These are phyloP conservation scores for Drosophila ezoana DNA, from an alignment of 2,888 invertebrate genomes.

Conservation along the genomic window DNA sequence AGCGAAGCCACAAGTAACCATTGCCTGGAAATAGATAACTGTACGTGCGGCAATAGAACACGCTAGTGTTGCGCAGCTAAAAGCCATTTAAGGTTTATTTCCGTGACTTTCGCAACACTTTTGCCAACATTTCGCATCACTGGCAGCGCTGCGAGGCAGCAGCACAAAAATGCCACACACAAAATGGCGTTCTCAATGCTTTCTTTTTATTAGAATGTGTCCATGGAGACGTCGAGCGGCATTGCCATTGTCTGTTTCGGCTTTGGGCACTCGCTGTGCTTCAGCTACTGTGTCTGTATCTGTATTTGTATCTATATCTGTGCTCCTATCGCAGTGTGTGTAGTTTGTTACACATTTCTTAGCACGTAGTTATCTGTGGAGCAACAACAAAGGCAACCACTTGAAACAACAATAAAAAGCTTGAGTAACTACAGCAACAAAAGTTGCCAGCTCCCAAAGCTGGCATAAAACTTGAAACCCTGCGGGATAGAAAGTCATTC, in stretches of 20 bases:
- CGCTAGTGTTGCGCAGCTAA: slow-evolving; percentile 3
- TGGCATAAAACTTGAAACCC: slow-evolving; percentile 57
- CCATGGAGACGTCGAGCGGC: slow-evolving; percentile 72
- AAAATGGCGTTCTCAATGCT: slow-evolving; percentile 71
- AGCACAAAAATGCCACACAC: slow-evolving; percentile 61
- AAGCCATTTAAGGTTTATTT: slow-evolving; percentile 14
- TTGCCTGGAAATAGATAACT: slow-evolving; percentile 1
- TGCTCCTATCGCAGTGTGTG: slow-evolving; percentile 49
- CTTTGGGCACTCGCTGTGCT: slow-evolving; percentile 15
- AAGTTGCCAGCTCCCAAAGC: slow-evolving; percentile 31
- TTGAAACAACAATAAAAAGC: slow-evolving; percentile 79
- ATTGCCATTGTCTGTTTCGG: slow-evolving; percentile 67
- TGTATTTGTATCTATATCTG: slow-evolving; percentile 30
- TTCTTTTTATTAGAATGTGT: slow-evolving; percentile 79
- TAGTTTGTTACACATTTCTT: slow-evolving; percentile 77
- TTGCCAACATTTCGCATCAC: slow-evolving; percentile 53
- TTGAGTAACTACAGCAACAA: slow-evolving; percentile 56
- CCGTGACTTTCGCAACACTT: slow-evolving; percentile 29
- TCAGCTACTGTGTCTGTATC: slow-evolving; percentile 8
- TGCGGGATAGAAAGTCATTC: slow-evolving; percentile 44
- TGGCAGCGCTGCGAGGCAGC: slow-evolving; percentile 31
- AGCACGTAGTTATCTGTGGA: slow-evolving; percentile 78
- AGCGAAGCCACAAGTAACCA: slow-evolving; percentile 9
- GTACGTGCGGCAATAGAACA: slow-evolving; percentile 16
- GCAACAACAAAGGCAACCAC: slow-evolving; percentile 51